Conservation (phyloP, 2,888 invertebrate genomes). For the Gandaritis pyraliata region DNA sequence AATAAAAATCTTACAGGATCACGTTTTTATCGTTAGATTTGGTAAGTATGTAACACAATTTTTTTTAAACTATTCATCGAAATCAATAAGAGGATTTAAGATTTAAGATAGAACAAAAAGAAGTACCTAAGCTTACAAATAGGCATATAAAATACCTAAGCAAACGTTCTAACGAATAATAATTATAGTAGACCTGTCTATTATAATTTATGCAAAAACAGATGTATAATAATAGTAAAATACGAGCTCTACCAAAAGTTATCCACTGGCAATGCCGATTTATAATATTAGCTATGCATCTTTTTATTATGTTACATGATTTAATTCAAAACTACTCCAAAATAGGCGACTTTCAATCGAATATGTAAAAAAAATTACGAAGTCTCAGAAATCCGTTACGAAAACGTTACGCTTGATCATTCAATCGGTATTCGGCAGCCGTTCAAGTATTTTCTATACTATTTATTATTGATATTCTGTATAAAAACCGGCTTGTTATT, state of each 20-base stretch:
- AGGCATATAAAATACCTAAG: no score
- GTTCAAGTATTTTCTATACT: constrained; percentile 67
- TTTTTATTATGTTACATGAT: neutral
- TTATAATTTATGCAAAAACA: no score
- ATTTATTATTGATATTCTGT: neutral
- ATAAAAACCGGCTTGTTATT: neutral
- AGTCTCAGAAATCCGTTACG: constrained; percentile 26
- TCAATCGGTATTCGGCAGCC: constrained; percentile 43
- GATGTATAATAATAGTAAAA: no score
- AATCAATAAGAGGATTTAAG: no score
- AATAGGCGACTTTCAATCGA: neutral
- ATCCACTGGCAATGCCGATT: no score
- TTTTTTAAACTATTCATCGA: neutral
- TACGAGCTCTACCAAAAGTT: no score
- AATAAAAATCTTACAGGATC: constrained; percentile 10
- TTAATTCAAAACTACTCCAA: neutral
- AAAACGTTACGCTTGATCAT: constrained; percentile 30
- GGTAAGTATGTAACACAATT: neutral
- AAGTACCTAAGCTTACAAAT: no score
- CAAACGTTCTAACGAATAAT: no score
- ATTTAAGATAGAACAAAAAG: no score
- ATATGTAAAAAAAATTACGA: neutral
- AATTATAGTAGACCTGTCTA: no score
- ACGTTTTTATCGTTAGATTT: constrained; percentile 21
- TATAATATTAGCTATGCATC: neutral